A percentile compares a stretch with the other conserved stretches of the same genome.
Conservation (phyloP, 2,113 vertebrate genomes). For the Ceuthmochares aereus region DNA sequence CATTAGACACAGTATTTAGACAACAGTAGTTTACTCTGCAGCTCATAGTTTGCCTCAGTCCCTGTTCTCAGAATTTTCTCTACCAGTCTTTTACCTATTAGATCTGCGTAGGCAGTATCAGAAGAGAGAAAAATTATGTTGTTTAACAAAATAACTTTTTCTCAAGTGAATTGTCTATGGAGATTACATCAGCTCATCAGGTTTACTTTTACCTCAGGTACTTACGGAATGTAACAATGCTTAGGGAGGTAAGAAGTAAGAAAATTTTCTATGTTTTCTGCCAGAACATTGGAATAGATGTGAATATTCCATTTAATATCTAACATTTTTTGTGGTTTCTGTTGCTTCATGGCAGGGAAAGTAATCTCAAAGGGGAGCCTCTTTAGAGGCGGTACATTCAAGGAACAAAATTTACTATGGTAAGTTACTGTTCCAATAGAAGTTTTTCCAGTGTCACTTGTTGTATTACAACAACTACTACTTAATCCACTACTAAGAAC, state of each 20-base stretch:
- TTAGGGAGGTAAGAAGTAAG: neutral
- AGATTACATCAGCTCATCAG: neutral
- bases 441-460: neutral
- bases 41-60: neutral
- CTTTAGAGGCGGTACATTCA: slow-evolving; percentile 1
- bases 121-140: neutral
- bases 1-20: neutral
- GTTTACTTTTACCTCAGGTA: neutral
- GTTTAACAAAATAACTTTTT: neutral
- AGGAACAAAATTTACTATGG: neutral
- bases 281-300: neutral
- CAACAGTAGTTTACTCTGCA: neutral
- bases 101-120: neutral
- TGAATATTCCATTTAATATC: neutral
- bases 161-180: neutral
- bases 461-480: neutral
- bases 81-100: neutral
- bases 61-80: neutral
- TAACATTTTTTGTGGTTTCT: neutral
- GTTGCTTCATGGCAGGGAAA: neutral
- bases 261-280: neutral
- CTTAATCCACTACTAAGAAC: neutral
- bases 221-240: neutral
- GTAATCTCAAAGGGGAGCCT: neutral
- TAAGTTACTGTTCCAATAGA: neutral